A percentile compares a stretch with the other conserved stretches of the same genome.
Evolutionary conservation across 2,113 vertebrate genomes (phyloP).

Genomic region (Chinchilla lanigera): DNA sequence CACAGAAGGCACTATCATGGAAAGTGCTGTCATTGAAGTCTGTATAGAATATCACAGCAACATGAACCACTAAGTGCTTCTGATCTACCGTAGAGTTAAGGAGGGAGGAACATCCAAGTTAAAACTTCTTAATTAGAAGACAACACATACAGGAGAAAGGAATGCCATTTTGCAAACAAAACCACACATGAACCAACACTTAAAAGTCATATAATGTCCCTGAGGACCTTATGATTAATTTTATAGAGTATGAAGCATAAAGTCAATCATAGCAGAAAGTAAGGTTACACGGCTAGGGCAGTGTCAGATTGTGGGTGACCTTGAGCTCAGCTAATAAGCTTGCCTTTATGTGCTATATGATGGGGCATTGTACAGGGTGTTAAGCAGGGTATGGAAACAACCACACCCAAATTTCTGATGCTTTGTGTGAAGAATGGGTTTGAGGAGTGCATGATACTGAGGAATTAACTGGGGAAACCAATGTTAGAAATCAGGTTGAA

Average conservation of each 20-base stretch:
- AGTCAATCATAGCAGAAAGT: background rate
- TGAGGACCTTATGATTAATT: background rate
- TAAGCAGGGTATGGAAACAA: background rate
- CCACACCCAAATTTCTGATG: background rate
- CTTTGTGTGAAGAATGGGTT: background rate
- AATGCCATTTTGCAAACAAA: background rate
- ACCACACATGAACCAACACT: background rate
- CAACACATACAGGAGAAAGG: background rate
- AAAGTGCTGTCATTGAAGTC: background rate
- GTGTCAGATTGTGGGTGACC: background rate
- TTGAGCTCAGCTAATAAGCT: background rate
- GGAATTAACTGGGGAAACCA: background rate
- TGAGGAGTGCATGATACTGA: background rate
- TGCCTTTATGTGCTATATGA: background rate
- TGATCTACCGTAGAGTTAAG: background rate
- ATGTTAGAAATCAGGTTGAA: background rate
- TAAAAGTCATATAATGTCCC: background rate
- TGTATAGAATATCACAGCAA: background rate
- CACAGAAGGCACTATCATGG: background rate
- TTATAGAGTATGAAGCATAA: background rate
- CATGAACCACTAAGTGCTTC: background rate
- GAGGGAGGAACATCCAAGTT: background rate
- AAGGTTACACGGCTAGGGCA: background rate
- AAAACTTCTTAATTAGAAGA: background rate
- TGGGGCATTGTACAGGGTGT: background rate